Base-by-base conservation (phyloP, 2,797 vertebrate genomes). In the Danio jaintianensis region DNA sequence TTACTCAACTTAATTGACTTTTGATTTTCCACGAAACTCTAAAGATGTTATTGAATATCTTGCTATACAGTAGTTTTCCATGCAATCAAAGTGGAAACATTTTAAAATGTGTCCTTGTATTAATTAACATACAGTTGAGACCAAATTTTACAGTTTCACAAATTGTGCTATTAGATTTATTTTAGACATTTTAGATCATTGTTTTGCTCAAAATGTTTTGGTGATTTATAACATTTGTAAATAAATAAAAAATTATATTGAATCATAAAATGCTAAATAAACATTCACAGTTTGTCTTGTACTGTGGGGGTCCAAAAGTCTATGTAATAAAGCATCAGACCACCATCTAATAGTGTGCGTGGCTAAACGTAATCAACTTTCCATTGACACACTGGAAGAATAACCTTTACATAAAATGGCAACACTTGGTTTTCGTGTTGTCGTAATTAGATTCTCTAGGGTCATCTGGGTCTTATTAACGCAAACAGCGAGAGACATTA, bases 381-480 rank as follows among this genome's bases (percentile, higher is more conserved):
- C 20, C 48, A 6, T 36, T 77, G 29, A 52, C n/a, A 59, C 43
- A 50, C 42, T 20, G 12, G 5, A 22, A n/a, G 36, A 29, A 61
- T 78, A 66, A 76, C n/a, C 48, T 45, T 66, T 36, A 68, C 9
- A 7, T 58, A 69, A 59, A 70, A 69, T 7, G 43, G 55, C 29
- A 78, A 68, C 66, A 71, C 56, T 71, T 53, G 18, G 13, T 70
- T 53, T 15, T 36, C 5, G 5, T 43, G 13, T 36, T 29, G 15
- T 77, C 10, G 3, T 71, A 22, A 62, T 79, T 53, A 53, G 45
- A 71, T 71, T 71, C 6, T 22, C 15, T 59, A 45, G 47, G 56
- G 56, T 79, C 77, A 71, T 62, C 77, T 79, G 77, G 67, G 56
- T 79, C 38, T 40, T 61, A 58, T 78, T 50, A 78, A 42, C 45